These are phyloP conservation scores for Pangasianodon gigas DNA, from an alignment of 2,113 vertebrate species.

Conservation along the genomic window DNA sequence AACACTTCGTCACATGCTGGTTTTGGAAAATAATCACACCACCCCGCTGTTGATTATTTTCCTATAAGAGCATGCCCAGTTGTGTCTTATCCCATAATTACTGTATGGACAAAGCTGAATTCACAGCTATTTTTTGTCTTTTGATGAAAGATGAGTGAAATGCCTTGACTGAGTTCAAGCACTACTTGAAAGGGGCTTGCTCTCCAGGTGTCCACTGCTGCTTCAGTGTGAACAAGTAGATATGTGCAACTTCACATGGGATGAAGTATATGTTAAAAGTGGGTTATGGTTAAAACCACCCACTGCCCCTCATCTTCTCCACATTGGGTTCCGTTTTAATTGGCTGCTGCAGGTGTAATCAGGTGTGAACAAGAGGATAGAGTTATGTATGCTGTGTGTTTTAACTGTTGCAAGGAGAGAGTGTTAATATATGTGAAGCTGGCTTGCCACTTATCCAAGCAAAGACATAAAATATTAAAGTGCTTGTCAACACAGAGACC, in stretches of 20 bases:
- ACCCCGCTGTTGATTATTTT: neutral
- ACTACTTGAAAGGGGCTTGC: conserved; percentile 3
- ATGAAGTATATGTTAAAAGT: conserved; percentile 35
- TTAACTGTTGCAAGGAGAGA: conserved; percentile 7
- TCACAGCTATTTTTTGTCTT: neutral
- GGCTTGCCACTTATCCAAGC: conserved; percentile 31
- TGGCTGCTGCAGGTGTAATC: conserved; percentile 33
- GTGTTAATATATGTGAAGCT: conserved; percentile 14
- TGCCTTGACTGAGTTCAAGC: neutral
- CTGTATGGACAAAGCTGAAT: neutral
- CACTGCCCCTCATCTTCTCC: conserved; percentile 13
- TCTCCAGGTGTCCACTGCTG: neutral
- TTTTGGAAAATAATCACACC: neutral
- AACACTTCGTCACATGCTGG: neutral
- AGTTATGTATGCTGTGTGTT: neutral
- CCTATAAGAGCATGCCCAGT: neutral
- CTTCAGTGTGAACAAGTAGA: neutral
- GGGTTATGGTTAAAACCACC: conserved; percentile 23
- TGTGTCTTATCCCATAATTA: neutral
- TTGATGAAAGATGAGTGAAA: conserved; percentile 12
- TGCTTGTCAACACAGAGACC: conserved; percentile 33
- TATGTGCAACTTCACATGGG: conserved; percentile 25
- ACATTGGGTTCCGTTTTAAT: conserved; percentile 48
- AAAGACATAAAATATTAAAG: conserved; percentile 46
- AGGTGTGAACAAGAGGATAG: neutral